Evolutionary conservation across 2,797 vertebrate species (phyloP).

Genomic region (Phoeniculus purpureus): DNA sequence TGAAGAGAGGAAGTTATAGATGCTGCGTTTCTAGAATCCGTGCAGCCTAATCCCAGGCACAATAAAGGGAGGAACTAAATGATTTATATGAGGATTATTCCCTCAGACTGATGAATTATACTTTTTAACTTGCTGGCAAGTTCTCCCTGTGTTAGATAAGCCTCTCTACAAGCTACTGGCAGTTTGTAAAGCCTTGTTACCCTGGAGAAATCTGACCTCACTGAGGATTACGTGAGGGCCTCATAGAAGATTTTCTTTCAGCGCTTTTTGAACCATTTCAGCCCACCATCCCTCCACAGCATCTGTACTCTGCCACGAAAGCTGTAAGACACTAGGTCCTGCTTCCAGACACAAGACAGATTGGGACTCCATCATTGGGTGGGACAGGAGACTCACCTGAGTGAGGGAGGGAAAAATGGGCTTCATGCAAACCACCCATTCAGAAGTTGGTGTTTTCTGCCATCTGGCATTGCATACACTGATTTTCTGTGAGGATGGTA

Average conservation of each 20-base stretch:
- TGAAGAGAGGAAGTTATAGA: background rate
- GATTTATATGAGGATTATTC: background rate
- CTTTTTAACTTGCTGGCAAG: background rate
- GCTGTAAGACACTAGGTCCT: accelerated
- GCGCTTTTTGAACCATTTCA: background rate
- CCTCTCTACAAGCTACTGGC: background rate
- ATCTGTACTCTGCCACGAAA: background rate
- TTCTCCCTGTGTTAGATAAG: background rate
- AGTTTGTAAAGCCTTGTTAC: background rate
- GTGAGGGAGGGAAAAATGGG: background rate
- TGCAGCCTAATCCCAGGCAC: background rate
- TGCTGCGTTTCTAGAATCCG: background rate
- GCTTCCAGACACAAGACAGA: background rate
- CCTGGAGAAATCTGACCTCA: background rate
- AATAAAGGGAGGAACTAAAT: background rate
- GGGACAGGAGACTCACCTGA: background rate
- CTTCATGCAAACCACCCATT: background rate
- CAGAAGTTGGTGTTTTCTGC: background rate
- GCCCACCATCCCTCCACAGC: background rate
- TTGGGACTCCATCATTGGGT: accelerated
- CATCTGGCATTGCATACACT: background rate
- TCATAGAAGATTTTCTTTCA: background rate
- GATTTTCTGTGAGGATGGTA: background rate
- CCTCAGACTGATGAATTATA: background rate
- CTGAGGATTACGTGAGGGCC: background rate